phyloP scores from a whole-genome alignment of 2,888 invertebrate species.

The Trachelus tabidus region DNA sequence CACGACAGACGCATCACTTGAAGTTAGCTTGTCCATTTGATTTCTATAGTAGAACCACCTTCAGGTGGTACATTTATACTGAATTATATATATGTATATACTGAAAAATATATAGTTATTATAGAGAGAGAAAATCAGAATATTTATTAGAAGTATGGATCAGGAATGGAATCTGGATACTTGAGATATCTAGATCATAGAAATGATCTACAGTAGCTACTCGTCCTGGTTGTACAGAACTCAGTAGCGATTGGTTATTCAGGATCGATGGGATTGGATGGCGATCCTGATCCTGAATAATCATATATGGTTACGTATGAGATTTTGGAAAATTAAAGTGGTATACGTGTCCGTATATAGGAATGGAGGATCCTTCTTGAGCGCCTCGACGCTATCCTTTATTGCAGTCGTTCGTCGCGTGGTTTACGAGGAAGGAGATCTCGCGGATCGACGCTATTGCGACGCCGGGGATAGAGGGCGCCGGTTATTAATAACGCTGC shows the following conservation, averaged over 20 bases:
- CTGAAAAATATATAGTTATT: too few species aligned
- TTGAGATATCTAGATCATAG: neutral
- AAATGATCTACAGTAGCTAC: neutral
- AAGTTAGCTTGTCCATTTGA: neutral
- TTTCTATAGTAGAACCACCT: neutral
- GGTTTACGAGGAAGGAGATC: constrained; percentile 48
- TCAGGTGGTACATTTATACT: neutral
- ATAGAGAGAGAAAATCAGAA: too few species aligned
- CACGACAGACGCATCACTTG: neutral
- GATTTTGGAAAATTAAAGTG: neutral
- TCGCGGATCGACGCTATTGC: constrained; percentile 38
- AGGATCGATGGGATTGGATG: neutral
- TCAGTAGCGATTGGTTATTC: neutral
- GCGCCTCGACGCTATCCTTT: neutral
- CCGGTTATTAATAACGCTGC: constrained; percentile 55
- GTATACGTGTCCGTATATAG: neutral
- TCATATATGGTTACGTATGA: neutral
- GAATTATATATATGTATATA: too few species aligned
- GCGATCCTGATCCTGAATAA: neutral
- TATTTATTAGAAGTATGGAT: neutral
- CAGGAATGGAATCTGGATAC: neutral
- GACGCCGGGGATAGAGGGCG: constrained; percentile 31
- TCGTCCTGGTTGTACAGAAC: neutral
- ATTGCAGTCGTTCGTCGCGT: constrained; percentile 36
- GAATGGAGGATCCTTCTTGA: neutral